Percentiles rank a stretch among this genome's conserved stretches.
Conservation (phyloP, 1,140 invertebrate species). For the Drosophila nigromelanica region DNA sequence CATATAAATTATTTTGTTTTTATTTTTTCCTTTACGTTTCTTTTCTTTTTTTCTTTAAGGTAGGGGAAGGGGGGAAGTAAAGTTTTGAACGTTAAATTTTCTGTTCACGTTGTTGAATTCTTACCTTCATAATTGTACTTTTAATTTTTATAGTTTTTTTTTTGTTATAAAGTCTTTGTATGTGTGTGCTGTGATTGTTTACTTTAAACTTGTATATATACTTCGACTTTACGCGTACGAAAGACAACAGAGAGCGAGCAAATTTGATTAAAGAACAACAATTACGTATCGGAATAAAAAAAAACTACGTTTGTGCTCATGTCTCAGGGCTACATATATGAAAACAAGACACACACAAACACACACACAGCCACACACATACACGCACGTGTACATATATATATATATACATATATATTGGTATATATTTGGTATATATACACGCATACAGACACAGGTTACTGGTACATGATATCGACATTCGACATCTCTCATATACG, state of each 20-base stretch:
- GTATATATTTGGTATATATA: conserved; percentile 24
- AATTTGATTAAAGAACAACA: conserved; percentile 27
- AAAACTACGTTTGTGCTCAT: conserved; percentile 37
- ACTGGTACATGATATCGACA: conserved; percentile 25
- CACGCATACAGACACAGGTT: conserved; percentile 10
- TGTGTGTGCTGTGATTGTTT: conserved; percentile 37
- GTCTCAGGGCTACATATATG: conserved; percentile 18
- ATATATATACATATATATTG: conserved; percentile 5
- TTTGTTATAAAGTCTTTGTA: conserved; percentile 27
- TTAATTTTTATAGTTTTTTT: conserved; percentile 41
- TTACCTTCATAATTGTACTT: conserved; percentile 73
- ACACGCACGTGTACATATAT: conserved; percentile 37
- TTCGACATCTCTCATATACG: conserved; percentile 24
- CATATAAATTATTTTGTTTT: conserved; percentile 8
- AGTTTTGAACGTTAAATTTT: conserved; percentile 58
- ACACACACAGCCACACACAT: conserved; percentile 56
- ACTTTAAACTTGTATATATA: conserved; percentile 26
- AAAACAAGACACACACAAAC: conserved; percentile 42
- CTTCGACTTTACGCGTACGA: conserved; percentile 57
- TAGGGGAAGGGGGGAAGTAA: conserved; percentile 18
- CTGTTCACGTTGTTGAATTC: conserved; percentile 67
- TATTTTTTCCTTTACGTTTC: conserved; percentile 12
- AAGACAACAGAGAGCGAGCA: conserved; percentile 50
- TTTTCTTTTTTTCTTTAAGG: conserved; percentile 28
- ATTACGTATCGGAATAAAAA: conserved; percentile 40